Conservation (phyloP, 2,888 invertebrate species). For the Philonicus albiceps region DNA sequence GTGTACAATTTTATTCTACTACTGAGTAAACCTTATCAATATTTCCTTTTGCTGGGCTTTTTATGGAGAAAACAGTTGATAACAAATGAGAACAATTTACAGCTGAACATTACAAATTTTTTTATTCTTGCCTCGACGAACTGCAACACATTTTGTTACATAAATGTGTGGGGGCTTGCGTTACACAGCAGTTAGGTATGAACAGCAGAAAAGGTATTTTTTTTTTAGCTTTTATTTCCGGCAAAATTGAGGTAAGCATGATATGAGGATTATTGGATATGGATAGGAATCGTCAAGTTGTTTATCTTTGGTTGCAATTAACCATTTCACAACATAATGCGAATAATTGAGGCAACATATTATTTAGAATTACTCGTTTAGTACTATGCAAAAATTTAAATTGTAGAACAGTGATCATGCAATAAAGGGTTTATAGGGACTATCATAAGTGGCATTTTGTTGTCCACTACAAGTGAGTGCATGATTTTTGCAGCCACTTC, state of each 20-base stretch:
- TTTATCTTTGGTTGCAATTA: background rate
- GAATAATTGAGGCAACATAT: background rate
- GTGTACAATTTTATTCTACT: background rate
- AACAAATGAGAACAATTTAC: background rate
- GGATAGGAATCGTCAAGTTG: background rate
- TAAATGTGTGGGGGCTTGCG: background rate
- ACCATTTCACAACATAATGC: background rate
- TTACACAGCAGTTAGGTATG: background rate
- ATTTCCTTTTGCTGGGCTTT: background rate
- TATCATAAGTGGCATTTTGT: too few relatives aligned
- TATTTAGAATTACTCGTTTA: background rate
- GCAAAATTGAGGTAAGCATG: background rate
- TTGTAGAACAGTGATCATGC: background rate
- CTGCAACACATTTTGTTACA: background rate
- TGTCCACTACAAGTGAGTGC: too few relatives aligned
- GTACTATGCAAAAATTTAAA: background rate
- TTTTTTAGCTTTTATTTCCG: background rate
- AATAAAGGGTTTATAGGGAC: too few relatives aligned
- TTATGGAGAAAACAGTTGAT: background rate
- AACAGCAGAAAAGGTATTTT: background rate
- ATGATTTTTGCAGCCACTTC: too few relatives aligned
- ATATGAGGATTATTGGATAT: background rate
- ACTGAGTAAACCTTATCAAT: background rate
- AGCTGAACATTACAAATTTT: background rate
- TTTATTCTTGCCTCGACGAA: background rate